These are phyloP conservation scores for Xylophagus ater DNA, from an alignment of 2,888 invertebrate genomes.

Conservation along the genomic window DNA sequence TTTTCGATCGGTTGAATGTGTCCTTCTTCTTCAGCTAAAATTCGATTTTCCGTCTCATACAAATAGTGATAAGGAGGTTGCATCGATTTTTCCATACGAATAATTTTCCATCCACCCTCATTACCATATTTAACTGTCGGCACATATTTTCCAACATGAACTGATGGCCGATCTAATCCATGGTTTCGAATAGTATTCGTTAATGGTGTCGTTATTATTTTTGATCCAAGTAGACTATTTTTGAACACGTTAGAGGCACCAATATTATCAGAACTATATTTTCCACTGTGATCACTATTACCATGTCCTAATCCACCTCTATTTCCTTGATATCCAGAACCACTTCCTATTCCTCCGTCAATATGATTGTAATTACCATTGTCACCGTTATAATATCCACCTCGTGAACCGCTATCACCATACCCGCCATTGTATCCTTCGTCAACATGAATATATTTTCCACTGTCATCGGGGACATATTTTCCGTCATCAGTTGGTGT, in stretches of 20 bases:
- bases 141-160: neutral
- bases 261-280: neutral
- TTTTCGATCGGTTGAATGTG: slow-evolving; percentile 40
- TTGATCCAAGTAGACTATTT: too few relatives aligned
- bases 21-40: slow-evolving; percentile 40
- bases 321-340: slow-evolving; percentile 24
- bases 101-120: slow-evolving; percentile 32
- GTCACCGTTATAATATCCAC: slow-evolving; percentile 18
- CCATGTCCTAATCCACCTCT: slow-evolving; percentile 16
- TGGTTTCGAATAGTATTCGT: neutral
- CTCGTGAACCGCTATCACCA: slow-evolving; percentile 40
- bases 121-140: slow-evolving; percentile 8
- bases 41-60: slow-evolving; percentile 45
- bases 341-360: slow-evolving; percentile 27
- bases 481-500: slow-evolving; percentile 42
- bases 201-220: too few relatives aligned
- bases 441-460: slow-evolving; percentile 43
- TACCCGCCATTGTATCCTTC: slow-evolving; percentile 44
- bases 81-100: slow-evolving; percentile 31
- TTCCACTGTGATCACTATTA: neutral
- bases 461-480: slow-evolving; percentile 45
- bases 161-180: neutral
- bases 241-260: too few relatives aligned
- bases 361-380: slow-evolving; percentile 20
- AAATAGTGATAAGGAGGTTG: slow-evolving; percentile 27